Percentiles rank a stretch among this genome's conserved stretches.
These are phyloP conservation scores for Otolemur crassicaudatus DNA, from an alignment of 2,797 vertebrate species.

Conservation along the genomic window DNA sequence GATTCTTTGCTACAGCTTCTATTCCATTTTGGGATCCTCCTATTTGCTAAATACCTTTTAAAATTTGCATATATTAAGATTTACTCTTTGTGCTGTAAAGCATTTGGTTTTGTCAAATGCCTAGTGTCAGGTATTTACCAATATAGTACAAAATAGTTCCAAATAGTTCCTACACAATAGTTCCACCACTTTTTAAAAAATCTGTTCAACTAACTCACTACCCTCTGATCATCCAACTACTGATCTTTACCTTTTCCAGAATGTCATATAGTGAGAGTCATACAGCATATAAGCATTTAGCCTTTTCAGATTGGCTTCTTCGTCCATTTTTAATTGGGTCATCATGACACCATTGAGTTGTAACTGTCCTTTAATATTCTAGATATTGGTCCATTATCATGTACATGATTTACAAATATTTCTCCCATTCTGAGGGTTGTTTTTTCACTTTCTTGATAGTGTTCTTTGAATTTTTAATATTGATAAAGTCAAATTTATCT, in stretches of 20 bases:
- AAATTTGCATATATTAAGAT: not conserved
- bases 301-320: not conserved
- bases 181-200: not conserved
- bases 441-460: not conserved
- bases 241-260: not conserved
- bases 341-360: not conserved
- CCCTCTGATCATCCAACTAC: not conserved
- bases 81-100: not conserved
- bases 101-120: not conserved
- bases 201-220: not conserved
- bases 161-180: not conserved
- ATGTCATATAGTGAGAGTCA: not conserved
- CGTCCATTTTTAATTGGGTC: not conserved
- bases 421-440: not conserved
- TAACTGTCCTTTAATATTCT: not conserved
- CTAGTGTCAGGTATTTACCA: not conserved
- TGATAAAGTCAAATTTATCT: not conserved
- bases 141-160: not conserved
- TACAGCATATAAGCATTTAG: not conserved
- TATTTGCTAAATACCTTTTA: not conserved
- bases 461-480: not conserved
- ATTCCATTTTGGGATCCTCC: not conserved
- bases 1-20: not conserved
- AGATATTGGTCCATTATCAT: not conserved
- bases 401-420: not conserved